Base-by-base conservation (phyloP, 2,797 vertebrate species). In the Siniperca undulata region DNA sequence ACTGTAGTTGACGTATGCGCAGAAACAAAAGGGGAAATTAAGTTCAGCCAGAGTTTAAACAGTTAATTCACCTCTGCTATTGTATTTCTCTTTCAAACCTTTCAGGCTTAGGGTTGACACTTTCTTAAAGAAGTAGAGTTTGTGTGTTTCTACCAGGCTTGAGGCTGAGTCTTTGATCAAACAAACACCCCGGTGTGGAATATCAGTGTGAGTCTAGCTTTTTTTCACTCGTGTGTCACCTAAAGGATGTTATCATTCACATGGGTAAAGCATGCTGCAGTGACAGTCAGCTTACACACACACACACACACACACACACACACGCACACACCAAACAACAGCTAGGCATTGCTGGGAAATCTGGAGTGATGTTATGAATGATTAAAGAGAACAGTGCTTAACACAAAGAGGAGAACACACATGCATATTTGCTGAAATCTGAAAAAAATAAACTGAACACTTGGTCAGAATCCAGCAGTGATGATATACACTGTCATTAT, bases 341-440 rank as follows among this genome's bases (percentile, higher is more conserved):
- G 87, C 83, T 4, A 36, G 79, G 59, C 59, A 74, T 74, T 12
- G 75, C 86, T 89, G 87, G 84, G 83, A 87, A 90, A 91, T 86
- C 83, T 85, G 81, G 67, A 77, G 52, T 83, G 59, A 86, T 61
- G 66, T 88, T 84, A 90, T 91, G 48, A 92, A 91, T 89, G 75
- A 86, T 90, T 89, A 34, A 13, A 61, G 8, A 30, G n/a, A 86
- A 52, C 42, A 42, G 27, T 16, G 34, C 19, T 74, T 27, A 36
- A 24, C 70, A 53, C 36, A 52, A 74, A 74, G 40, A 27, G 22
- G 5, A 38, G 11, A 52, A 6, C 24, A 60, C 50, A 55, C 8
- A 40, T 2, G 17, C 44, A n/a, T 7, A 73, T 62, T 67, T 60
- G 20, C 52, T 24, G 16, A 56, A 34, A 62, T 30, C 38, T 70